Evolutionary conservation across 53 echinoderm and acorn worm genomes (phyloP).

Genomic region (Echinarachnius parma): DNA sequence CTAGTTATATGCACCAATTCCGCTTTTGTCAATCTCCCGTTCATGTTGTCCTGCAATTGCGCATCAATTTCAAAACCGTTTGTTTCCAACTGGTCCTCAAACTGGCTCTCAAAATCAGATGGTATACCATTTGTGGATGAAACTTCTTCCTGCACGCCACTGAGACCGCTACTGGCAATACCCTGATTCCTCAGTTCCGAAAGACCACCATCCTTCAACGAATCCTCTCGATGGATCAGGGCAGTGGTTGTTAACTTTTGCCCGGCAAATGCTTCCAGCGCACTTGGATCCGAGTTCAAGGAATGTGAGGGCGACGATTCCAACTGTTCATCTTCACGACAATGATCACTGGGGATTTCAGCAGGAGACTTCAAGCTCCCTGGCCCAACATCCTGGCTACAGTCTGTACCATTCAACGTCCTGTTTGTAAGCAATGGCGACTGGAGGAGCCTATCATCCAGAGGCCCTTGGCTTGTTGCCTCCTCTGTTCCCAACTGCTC

Average conservation of each 20-base stretch:
- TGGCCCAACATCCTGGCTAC: too few relatives aligned
- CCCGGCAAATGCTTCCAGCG: constrained; percentile 57
- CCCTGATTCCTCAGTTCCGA: constrained; percentile 2
- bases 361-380: too few relatives aligned
- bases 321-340: too few relatives aligned
- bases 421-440: constrained; percentile 25
- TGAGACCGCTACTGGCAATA: too few relatives aligned
- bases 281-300: constrained; percentile 59
- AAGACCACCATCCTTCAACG: constrained; percentile 32
- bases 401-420: too few relatives aligned
- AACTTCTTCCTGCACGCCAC: constrained; percentile 6
- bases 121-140: too few relatives aligned
- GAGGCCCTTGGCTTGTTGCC: too few relatives aligned
- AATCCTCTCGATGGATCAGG: constrained; percentile 75
- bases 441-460: neutral
- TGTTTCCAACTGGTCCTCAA: neutral
- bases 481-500: too few relatives aligned
- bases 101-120: neutral
- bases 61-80: neutral
- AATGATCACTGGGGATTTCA: neutral
- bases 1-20: constrained; percentile 33
- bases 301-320: too few relatives aligned
- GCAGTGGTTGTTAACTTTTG: constrained; percentile 75
- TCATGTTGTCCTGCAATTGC: constrained; percentile 1
- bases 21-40: constrained; percentile 4